These are phyloP conservation scores for Bombus cullumanus DNA, from an alignment of 1,140 invertebrate genomes.

Conservation along the genomic window DNA sequence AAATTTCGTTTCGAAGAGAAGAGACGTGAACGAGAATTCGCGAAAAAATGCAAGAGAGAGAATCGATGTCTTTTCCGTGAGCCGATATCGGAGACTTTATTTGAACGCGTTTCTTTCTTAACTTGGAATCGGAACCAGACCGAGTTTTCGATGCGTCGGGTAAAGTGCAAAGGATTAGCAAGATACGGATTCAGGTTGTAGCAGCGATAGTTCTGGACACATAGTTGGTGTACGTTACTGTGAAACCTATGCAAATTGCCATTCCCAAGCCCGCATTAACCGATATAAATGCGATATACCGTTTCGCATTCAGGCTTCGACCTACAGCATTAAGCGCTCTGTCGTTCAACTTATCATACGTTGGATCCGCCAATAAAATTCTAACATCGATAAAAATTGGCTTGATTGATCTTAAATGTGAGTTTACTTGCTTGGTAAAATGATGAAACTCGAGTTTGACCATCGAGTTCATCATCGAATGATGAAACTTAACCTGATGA, in stretches of 20 bases:
- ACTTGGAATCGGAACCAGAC: not conserved
- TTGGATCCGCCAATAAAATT: conserved; percentile 9
- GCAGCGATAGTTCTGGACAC: conserved; percentile 51
- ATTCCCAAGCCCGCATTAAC: conserved; percentile 75
- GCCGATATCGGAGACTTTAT: conserved; percentile 41
- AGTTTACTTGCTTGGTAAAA: not conserved
- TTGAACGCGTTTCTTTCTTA: conserved; percentile 41
- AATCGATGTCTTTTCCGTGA: conserved; percentile 23
- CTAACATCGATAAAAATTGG: not conserved
- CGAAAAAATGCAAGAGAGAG: not conserved
- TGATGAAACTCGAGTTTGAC: not conserved
- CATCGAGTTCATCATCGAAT: too few relatives aligned
- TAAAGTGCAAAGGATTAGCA: conserved; percentile 66
- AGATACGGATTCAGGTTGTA: conserved; percentile 54
- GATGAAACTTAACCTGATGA: too few relatives aligned
- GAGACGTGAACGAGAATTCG: too few relatives aligned
- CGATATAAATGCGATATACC: conserved; percentile 81
- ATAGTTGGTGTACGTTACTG: conserved; percentile 56
- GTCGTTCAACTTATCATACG: conserved; percentile 35
- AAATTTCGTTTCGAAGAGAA: not conserved
- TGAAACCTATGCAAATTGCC: conserved; percentile 78
- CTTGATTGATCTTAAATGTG: not conserved
- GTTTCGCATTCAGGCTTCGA: conserved; percentile 65
- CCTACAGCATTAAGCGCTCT: conserved; percentile 43
- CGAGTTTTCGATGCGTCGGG: conserved; percentile 30